These are phyloP conservation scores for Salvelinus alpinus DNA, from an alignment of 2,113 vertebrate genomes.

Conservation along the genomic window DNA sequence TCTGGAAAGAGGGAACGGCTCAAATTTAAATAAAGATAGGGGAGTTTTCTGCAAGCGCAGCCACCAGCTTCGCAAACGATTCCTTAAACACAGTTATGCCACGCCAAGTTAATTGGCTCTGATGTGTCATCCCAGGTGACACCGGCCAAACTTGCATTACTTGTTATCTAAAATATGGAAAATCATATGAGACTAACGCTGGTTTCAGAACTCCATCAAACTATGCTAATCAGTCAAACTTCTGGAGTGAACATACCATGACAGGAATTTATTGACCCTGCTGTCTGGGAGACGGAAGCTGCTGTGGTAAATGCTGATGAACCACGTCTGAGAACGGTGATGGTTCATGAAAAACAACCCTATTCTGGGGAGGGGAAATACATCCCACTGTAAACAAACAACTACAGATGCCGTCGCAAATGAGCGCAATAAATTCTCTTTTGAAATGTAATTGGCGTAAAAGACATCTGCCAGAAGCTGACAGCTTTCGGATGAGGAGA, in stretches of 20 bases:
- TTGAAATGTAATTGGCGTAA: constrained; percentile 23
- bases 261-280: constrained; percentile 23
- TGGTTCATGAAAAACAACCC: constrained; percentile 9
- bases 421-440: constrained; percentile 18
- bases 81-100: constrained; percentile 18
- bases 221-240: constrained; percentile 21
- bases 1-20: constrained; percentile 24
- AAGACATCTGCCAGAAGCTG: constrained; percentile 23
- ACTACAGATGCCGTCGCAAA: constrained; percentile 23
- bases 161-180: constrained; percentile 12
- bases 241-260: constrained; percentile 20
- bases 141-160: not conserved
- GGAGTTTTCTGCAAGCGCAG: too few species aligned
- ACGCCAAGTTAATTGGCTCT: not conserved
- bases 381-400: constrained; percentile 11
- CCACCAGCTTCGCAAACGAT: constrained; percentile 5
- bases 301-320: constrained; percentile 21
- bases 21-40: constrained; percentile 35
- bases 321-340: constrained; percentile 2
- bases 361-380: not conserved
- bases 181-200: not conserved
- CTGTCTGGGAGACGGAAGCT: constrained; percentile 3
- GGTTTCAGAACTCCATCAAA: constrained; percentile 23
- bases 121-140: constrained; percentile 21
- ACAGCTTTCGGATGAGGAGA: constrained; percentile 21